Conservation (phyloP, 2,113 vertebrate species). For the Dascyllus trimaculatus region DNA sequence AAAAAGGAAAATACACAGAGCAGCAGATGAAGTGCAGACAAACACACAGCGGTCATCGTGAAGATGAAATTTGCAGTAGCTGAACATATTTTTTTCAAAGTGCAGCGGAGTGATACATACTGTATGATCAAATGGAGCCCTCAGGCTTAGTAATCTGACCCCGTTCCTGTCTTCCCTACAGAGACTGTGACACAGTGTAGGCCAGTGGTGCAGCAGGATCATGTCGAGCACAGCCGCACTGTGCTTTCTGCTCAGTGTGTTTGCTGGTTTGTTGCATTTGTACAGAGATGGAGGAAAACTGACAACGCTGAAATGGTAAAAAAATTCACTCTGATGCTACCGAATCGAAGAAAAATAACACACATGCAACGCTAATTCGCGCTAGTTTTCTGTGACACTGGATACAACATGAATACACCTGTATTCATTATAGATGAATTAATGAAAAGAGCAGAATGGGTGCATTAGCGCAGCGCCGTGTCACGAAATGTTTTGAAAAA, state of each 20-base stretch:
- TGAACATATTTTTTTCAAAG: constrained; percentile 36
- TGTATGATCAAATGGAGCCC: constrained; percentile 52
- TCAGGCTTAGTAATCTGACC: constrained; percentile 60
- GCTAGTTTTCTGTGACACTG: neutral
- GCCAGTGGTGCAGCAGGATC: constrained; percentile 12
- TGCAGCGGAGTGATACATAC: constrained; percentile 24
- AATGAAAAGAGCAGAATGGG: neutral
- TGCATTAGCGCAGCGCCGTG: neutral
- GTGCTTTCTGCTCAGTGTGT: neutral
- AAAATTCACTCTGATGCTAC: neutral
- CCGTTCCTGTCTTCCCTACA: constrained; percentile 48
- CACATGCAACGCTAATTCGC: neutral
- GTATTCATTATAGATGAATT: neutral
- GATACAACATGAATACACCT: neutral
- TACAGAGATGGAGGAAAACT: neutral
- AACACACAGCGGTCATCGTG: neutral
- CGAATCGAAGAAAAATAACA: neutral
- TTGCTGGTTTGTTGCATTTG: constrained; percentile 10
- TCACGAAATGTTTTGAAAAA: neutral
- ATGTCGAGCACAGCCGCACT: constrained; percentile 5
- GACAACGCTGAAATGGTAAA: constrained; percentile 2
- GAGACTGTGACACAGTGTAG: constrained; percentile 44
- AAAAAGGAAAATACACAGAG: neutral
- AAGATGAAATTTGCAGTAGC: constrained; percentile 33
- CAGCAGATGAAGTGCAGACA: neutral